Base-by-base conservation (phyloP, 2,113 vertebrate species). In the Lethenteron camtschaticum region DNA sequence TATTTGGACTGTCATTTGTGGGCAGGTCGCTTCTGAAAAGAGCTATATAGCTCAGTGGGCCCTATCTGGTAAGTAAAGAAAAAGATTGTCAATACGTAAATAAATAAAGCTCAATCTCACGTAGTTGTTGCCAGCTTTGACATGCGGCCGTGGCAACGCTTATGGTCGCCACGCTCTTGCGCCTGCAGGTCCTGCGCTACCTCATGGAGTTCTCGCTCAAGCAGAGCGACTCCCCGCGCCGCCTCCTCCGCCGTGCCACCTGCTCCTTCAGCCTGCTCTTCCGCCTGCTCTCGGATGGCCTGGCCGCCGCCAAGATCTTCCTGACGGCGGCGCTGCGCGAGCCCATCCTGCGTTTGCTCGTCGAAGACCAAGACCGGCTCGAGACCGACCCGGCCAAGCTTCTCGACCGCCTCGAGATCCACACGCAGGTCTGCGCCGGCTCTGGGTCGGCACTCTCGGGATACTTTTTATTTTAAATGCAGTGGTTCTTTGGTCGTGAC, bases 181-280 rank as follows among this genome's bases (percentile, higher is more conserved):
- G 96, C 71, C 83, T 99, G 13, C 81, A 96, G 83, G 92, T 99
- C 69, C 79, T 99, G 24, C 83, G 92, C 2, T 99, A 99, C 81
- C 75, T 99, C 77, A 77, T 96, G 7, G 94, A 99, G 76, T 99
- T 99, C 76, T 90, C 95, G 56, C 85, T 99, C 70, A 99, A 99
- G 81, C 91, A 96, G 70, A 99, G 83, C 0, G 91, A 97, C 77
- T 92, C 96, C 79, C 92, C 94, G 5, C 78, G 91, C 59, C 81
- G 94, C 18, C 83, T 96, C 9, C 77, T 99, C 73, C 81, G 94
- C 56, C 80, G 87, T 70, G 94, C 89, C 71, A 96, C 90, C 56
- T 99, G 94, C 70, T 90, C 91, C 10, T 99, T 99, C 81, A 99
- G 94, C 82, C 87, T 96, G 77, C 80, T 99, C 55, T 99, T 96